Base-by-base conservation (phyloP, 53 echinoderm and acorn worm genomes). In the Crossaster papposus region DNA sequence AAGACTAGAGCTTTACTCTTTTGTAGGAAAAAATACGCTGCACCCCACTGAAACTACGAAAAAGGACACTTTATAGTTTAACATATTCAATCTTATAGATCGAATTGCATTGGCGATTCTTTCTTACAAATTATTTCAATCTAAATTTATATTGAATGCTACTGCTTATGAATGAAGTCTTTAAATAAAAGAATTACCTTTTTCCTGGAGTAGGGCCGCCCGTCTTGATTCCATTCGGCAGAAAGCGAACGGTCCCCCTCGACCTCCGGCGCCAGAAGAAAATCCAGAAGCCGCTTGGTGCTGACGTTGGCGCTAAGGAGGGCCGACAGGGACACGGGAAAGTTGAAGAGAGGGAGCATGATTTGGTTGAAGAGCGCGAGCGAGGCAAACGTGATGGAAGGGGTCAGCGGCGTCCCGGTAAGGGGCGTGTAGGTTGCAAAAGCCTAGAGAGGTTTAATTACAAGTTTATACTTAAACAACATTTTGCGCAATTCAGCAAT, bases 291-390 rank as follows among this genome's bases (percentile, higher is more conserved):
- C 3, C 97, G 95, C n/a, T 89, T 89, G 44, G 93, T 91, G 54
- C 95, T 95, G 89, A 95, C 93, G 15, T 90, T 90, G 34, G 95
- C 95, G 70, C 94, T 92, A 51, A 94, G 86, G 15, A 90, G 68
- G 33, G 88, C 91, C 14, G 95, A 91, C 80, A 97, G 82, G 37
- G 94, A 90, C 53, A 89, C 78, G 23, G 97, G 97, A 20, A 97
- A 77, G 13, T 93, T 79, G 81, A 94, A 91, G 31, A 97, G 90
- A 3, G 97, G 95, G 2, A 97, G 79, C 22, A 79, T 83, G 77
- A 97, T 81, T 73, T 93, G 91, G 86, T 97, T 97, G 91, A 97
- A 93, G 90, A 97, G 86, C 1, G 94, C 76, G 14, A 97, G 93
- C 26, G 97, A 86, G 13, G 97, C 86, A 62, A 97, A 97, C 10